phyloP scores from a whole-genome alignment of 2,888 invertebrate species.

The Hemithea aestivaria region DNA sequence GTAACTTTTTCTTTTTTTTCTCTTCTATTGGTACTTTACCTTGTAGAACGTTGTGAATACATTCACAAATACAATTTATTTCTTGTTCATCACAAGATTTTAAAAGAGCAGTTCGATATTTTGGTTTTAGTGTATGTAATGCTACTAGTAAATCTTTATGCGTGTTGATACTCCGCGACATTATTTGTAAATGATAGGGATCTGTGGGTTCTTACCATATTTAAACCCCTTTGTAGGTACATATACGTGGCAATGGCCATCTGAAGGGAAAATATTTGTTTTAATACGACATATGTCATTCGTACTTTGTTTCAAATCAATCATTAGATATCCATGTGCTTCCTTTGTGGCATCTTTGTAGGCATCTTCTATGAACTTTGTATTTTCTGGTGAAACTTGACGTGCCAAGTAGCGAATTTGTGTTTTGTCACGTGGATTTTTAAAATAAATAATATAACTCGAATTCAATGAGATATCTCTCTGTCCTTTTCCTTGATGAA shows the following conservation, averaged over 20 bases:
- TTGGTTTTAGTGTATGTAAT: constrained; percentile 5
- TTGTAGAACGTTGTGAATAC: constrained; percentile 20
- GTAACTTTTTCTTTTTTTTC: constrained; percentile 3
- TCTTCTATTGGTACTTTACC: constrained; percentile 8
- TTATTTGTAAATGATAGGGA: constrained; percentile 23
- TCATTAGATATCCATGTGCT: constrained; percentile 32
- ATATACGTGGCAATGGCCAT: constrained; percentile 1
- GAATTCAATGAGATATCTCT: too few relatives aligned
- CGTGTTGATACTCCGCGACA: constrained; percentile 17
- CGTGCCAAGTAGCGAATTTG: constrained; percentile 26
- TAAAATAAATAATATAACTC: too few relatives aligned
- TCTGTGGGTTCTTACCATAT: constrained; percentile 22
- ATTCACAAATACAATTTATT: constrained; percentile 31
- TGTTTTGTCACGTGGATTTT: too few relatives aligned
- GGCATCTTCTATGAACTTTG: constrained; percentile 30
- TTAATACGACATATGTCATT: constrained; percentile 12
- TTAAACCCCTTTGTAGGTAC: constrained; percentile 18
- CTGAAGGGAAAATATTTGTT: constrained; percentile 1
- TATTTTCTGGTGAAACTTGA: constrained; percentile 29
- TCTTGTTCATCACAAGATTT: constrained; percentile 25
- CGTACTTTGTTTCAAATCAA: constrained; percentile 30
- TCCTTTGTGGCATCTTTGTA: constrained; percentile 30
- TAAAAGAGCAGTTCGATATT: constrained; percentile 23
- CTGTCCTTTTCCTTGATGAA: constrained; percentile 33
- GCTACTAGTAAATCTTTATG: constrained; percentile 4